Evolutionary conservation across 1,140 invertebrate genomes (phyloP), one percentile per base, ranked within the genome.

Genomic region (Ostrea denselamellosa): DNA sequence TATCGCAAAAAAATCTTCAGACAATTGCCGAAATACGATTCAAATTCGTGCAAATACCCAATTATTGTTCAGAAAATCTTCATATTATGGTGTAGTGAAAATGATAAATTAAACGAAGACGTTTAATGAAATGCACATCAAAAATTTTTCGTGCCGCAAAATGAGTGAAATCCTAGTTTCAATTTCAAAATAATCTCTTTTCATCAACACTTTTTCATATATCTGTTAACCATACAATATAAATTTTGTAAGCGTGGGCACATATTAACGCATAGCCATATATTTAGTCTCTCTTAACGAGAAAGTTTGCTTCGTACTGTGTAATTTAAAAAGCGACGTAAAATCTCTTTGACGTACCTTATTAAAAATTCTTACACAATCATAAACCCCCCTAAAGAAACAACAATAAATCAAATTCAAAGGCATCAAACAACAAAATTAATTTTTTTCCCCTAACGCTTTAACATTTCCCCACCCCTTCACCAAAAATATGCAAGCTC

Each of bases 11-110:
- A 77, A 77, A 77, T 77, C 68, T 77, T 0, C 5, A 34, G 22
- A 62, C 17, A 77, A 14, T 77, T 77, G 28, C 28, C 28, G 25
- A 28, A 77, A 14, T 5, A 25, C 68, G 25, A 77, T 77, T 77
- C 28, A 77, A 25, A 77, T 77, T 77, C 68, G 28, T 77, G 68
- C 68, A 34, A 77, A 77, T 77, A 34, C 28, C 68, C 68, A 77
- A 77, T 77, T 77, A 77, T 77, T 34, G 14, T 34, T 77, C 28
- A 4, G 28, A 77, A 22, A 28, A 25, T 77, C 68, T 77, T 28
- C 8, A 22, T 77, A 77, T 77, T 28, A 34, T 77, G 68, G 14
- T 8, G 9, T 14, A 77, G 14, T 77, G 22, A 77, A 77, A 77
- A 34, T 9, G 56, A 28, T 10, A 22, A 28, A 14, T 77, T 77